phyloP scores from a whole-genome alignment of 2,113 vertebrate genomes.

The Cercocebus atys region DNA sequence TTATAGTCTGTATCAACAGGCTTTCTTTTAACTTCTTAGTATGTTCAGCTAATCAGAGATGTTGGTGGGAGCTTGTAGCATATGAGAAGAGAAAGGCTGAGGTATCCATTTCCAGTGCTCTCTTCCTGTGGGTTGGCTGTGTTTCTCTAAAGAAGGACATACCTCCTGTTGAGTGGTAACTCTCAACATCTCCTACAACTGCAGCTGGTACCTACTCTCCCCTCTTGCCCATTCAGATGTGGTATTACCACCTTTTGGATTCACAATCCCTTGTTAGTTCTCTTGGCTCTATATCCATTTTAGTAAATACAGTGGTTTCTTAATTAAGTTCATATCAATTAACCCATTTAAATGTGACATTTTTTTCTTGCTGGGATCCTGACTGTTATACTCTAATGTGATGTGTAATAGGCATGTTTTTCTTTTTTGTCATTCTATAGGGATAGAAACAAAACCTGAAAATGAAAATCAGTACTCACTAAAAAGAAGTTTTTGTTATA shows the following conservation, averaged over 20 bases:
- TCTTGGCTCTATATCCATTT: not conserved
- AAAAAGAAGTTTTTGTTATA: not conserved
- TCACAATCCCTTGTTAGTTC: no score
- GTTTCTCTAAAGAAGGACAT: not conserved
- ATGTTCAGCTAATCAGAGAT: not conserved
- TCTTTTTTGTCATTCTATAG: not conserved
- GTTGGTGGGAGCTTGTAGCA: not conserved
- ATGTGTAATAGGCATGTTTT: not conserved
- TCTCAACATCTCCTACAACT: no score
- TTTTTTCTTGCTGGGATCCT: not conserved
- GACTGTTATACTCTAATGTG: not conserved
- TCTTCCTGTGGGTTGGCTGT: not conserved
- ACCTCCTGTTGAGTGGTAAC: not conserved
- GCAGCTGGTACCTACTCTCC: fast-evolving
- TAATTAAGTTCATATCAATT: not conserved
- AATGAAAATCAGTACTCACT: not conserved
- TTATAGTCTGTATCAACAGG: not conserved
- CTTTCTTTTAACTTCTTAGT: not conserved
- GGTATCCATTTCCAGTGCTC: no score
- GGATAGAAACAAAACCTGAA: not conserved
- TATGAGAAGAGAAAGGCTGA: not conserved
- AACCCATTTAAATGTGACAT: no score
- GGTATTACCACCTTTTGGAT: not conserved
- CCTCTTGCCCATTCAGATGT: not conserved
- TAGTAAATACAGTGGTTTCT: not conserved